Percentiles rank a stretch among this genome's conserved stretches.
phyloP scores from a whole-genome alignment of 1,140 invertebrate species.

The Pseudomyrmex pallidus region DNA sequence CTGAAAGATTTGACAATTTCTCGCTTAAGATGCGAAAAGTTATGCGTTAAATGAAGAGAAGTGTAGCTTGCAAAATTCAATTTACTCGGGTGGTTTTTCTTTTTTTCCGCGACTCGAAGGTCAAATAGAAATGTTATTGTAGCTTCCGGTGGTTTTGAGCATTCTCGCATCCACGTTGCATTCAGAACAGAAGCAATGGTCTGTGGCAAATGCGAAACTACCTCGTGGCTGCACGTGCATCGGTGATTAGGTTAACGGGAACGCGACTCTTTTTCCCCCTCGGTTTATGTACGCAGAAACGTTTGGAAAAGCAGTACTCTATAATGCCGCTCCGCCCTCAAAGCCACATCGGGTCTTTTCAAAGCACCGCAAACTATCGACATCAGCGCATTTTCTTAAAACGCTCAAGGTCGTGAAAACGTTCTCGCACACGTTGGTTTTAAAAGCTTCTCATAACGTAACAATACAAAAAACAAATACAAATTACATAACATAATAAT shows the following conservation, averaged over 20 bases:
- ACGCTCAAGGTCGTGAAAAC: neutral
- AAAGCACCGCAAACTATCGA: neutral
- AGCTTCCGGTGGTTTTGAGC: slow-evolving; percentile 54
- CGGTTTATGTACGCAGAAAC: slow-evolving; percentile 24
- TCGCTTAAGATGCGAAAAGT: slow-evolving; percentile 19
- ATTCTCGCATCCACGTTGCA: slow-evolving; percentile 52
- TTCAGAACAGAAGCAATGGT: slow-evolving; percentile 64
- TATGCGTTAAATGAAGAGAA: slow-evolving; percentile 15
- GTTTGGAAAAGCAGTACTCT: slow-evolving; percentile 21
- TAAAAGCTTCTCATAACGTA: neutral
- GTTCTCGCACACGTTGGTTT: neutral
- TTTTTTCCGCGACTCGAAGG: neutral
- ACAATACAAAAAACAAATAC: neutral
- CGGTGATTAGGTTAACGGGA: slow-evolving; percentile 70
- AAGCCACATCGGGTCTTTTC: slow-evolving; percentile 11
- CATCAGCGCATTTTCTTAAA: neutral
- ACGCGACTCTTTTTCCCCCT: slow-evolving; percentile 48
- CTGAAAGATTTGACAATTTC: neutral
- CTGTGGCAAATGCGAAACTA: slow-evolving; percentile 66
- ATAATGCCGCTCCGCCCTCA: neutral
- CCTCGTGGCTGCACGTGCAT: slow-evolving; percentile 60
- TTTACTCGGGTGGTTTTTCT: neutral
- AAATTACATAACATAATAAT: neutral
- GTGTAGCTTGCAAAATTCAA: neutral
- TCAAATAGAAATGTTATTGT: slow-evolving; percentile 65